Percentiles rank a stretch among this genome's conserved stretches.
These are phyloP conservation scores for Machimus atricapillus DNA, from an alignment of 2,888 invertebrate species.

Conservation along the genomic window DNA sequence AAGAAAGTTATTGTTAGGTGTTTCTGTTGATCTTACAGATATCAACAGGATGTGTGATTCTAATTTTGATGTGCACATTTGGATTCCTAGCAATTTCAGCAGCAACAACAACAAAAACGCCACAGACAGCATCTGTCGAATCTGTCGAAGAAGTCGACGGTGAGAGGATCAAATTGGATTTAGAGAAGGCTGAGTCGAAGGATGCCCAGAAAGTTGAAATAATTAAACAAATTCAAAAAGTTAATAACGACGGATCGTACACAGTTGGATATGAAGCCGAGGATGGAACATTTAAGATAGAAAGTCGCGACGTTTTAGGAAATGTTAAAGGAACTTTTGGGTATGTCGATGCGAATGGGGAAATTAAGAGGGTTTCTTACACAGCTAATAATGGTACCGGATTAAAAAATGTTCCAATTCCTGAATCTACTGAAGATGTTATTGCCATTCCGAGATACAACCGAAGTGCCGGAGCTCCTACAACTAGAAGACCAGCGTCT, in stretches of 20 bases:
- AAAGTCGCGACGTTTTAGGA: conserved; percentile 79
- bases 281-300: conserved; percentile 85
- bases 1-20: conserved; percentile 44
- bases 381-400: conserved; percentile 65
- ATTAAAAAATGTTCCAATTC: conserved; percentile 54
- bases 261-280: conserved; percentile 86
- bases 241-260: conserved; percentile 84
- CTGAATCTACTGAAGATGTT: conserved; percentile 55
- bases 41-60: conserved; percentile 51
- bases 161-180: conserved; percentile 66
- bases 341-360: conserved; percentile 78
- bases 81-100: conserved; percentile 44
- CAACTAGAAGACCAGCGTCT: conserved; percentile 66
- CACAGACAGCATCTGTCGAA: conserved; percentile 43
- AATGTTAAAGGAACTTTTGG: conserved; percentile 86
- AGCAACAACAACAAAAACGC: conserved; percentile 34
- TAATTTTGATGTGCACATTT: conserved; percentile 49
- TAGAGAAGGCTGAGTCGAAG: conserved; percentile 67
- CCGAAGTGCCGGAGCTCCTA: conserved; percentile 63
- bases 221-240: conserved; percentile 79
- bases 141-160: conserved; percentile 52
- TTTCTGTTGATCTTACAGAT: conserved; percentile 50
- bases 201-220: conserved; percentile 77
- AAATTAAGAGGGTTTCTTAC: conserved; percentile 81
- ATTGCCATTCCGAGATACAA: conserved; percentile 56